Percentiles rank a stretch among this genome's conserved stretches.
phyloP scores from a whole-genome alignment of 2,113 vertebrate genomes.

The Lota lota region DNA sequence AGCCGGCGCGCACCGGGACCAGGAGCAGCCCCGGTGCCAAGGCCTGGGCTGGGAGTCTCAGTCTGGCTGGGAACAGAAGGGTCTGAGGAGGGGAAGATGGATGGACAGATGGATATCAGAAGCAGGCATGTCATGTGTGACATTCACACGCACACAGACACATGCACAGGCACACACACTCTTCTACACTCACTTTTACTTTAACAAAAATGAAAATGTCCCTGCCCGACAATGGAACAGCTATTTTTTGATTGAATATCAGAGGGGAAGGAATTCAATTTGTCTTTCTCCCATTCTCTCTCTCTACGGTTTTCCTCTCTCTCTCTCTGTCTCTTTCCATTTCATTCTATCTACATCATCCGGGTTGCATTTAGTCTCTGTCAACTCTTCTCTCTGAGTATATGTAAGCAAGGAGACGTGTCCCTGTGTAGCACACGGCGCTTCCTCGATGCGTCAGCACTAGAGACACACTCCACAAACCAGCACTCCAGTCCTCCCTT shows the following conservation, averaged over 20 bases:
- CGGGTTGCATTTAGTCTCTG: background rate
- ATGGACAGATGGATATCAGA: background rate
- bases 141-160: too few relatives aligned
- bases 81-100: background rate
- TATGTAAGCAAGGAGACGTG: background rate
- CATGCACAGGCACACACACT: too few relatives aligned
- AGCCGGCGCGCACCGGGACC: conserved; percentile 1
- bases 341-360: too few relatives aligned
- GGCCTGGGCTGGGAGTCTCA: conserved; percentile 9
- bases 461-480: background rate
- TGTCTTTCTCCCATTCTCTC: conserved; percentile 32
- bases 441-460: background rate
- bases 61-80: background rate
- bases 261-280: background rate
- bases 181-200: too few relatives aligned
- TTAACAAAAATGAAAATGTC: background rate
- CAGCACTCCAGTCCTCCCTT: conserved; percentile 20
- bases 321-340: background rate
- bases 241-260: background rate
- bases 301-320: background rate
- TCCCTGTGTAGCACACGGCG: background rate
- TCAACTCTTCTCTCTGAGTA: background rate
- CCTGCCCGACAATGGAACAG: background rate
- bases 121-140: background rate
- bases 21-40: conserved; percentile 18